Evolutionary conservation across 2,888 invertebrate species (phyloP).

Genomic region (Hirtodrosophila duncani): DNA sequence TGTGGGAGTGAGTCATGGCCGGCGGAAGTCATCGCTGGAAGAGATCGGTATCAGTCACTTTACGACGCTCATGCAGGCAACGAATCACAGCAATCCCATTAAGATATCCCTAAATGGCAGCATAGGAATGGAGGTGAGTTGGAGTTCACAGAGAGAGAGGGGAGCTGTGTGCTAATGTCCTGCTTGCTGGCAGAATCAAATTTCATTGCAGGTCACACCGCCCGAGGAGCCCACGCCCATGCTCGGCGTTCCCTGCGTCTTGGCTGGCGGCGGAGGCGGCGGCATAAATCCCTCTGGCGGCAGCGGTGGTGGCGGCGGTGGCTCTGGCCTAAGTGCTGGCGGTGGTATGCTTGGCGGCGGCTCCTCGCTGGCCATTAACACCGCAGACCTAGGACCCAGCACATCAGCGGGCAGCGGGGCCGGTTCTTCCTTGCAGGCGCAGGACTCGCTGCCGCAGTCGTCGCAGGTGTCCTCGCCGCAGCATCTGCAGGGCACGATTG

Average conservation of each 20-base stretch:
- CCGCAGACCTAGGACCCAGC: slow-evolving; percentile 79
- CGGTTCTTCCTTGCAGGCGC: slow-evolving; percentile 80
- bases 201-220: slow-evolving; percentile 81
- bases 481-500: slow-evolving; percentile 92
- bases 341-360: slow-evolving; percentile 71
- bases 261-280: slow-evolving; percentile 71
- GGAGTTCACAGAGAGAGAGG: accelerated
- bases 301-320: slow-evolving; percentile 53
- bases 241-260: slow-evolving; percentile 76
- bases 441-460: slow-evolving; percentile 63
- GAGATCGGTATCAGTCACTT: slow-evolving; percentile 91
- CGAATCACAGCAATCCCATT: slow-evolving; percentile 86
- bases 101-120: slow-evolving; percentile 92
- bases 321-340: slow-evolving; percentile 62
- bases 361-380: slow-evolving; percentile 76
- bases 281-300: slow-evolving; percentile 78
- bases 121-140: slow-evolving; percentile 85
- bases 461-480: slow-evolving; percentile 80
- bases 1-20: slow-evolving; percentile 80
- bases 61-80: slow-evolving; percentile 83
- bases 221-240: slow-evolving; percentile 81
- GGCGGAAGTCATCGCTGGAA: slow-evolving; percentile 90
- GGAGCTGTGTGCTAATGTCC: not conserved
- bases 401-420: slow-evolving; percentile 57
- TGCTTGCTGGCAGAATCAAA: slow-evolving; percentile 63